Evolutionary conservation across 2,113 vertebrate species (phyloP), one percentile per base, ranked within the genome.

Genomic region (Pandion haliaetus): DNA sequence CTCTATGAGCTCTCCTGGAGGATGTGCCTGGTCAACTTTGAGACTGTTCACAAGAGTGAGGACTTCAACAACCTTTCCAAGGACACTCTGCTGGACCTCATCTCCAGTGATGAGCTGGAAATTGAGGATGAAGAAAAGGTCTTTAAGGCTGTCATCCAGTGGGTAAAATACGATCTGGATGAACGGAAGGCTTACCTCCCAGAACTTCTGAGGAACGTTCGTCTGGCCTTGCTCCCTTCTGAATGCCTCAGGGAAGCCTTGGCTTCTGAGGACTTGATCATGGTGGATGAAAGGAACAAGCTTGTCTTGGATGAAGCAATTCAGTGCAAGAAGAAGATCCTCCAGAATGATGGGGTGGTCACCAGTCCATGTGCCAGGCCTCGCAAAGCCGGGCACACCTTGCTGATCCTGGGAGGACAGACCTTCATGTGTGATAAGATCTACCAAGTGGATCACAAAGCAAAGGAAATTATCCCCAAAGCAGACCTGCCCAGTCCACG

Each of bases 371-470:
- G 99, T 25, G 99, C 99, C 74, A 98, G 99, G 78, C 99, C 99
- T 11, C 99, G 99, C 77, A 99, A 99, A 96, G 99, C 99, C 0
- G 99, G 99, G 29, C 99, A 99, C 94, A 99, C 99, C 0, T 98
- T 99, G 92, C 98, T 99, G 34, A 99, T 99, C 86, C 97, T 99
- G 63, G 99, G 99, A 5, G 99, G 99, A 29, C 99, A 99, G 97
- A 99, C 99, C 28, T 99, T 99, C 97, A 99, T 99, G 99, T 99
- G 99, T 25, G 99, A 99, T 97, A 99, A 99, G 97, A 99, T 99
- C 86, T 99, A 99, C 97, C 99, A 99, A 97, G 99, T 99, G 59
- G 99, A 99, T 95, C 99, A 99, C 82, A 99, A 99, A 97, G 99
- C 99, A 32, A 99, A 99, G 97, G 99, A 99, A 97, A 99, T 99